Conservation (phyloP, 2,797 vertebrate species). For the Echeneis naucrates region DNA sequence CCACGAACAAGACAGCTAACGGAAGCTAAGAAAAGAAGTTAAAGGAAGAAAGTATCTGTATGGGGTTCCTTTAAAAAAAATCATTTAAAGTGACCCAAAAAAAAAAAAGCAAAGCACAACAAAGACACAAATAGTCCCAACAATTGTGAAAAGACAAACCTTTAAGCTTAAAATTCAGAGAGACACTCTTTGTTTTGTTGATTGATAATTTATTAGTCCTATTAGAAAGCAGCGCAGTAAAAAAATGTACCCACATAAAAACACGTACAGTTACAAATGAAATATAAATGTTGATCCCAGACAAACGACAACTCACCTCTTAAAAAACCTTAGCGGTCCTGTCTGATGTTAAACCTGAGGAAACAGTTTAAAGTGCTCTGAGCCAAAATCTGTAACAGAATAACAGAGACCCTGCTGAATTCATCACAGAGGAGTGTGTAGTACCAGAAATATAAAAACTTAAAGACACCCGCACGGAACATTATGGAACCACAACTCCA, state of each 20-base stretch:
- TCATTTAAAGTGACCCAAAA: no score
- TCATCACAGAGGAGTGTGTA: not conserved
- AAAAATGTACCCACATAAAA: constrained; percentile 36
- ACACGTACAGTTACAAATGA: constrained; percentile 11
- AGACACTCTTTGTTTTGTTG: not conserved
- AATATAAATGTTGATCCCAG: not conserved
- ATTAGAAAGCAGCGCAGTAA: constrained; percentile 25
- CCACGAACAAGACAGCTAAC: no score
- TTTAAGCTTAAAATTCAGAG: not conserved
- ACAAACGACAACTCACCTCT: not conserved
- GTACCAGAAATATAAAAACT: not conserved
- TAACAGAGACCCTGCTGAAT: not conserved
- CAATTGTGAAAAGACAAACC: not conserved
- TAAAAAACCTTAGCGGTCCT: no score
- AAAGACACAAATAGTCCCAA: not conserved
- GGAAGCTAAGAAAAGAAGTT: no score
- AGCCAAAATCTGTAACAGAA: constrained; percentile 12
- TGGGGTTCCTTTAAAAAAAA: no score
- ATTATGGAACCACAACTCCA: not conserved
- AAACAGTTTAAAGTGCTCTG: constrained; percentile 47
- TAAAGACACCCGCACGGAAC: no score
- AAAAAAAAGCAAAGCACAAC: no score
- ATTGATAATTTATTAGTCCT: constrained; percentile 50
- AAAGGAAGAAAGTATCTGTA: no score
- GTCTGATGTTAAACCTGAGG: not conserved